Base-by-base conservation (phyloP, 2,888 invertebrate species). In the Diploptera punctata region DNA sequence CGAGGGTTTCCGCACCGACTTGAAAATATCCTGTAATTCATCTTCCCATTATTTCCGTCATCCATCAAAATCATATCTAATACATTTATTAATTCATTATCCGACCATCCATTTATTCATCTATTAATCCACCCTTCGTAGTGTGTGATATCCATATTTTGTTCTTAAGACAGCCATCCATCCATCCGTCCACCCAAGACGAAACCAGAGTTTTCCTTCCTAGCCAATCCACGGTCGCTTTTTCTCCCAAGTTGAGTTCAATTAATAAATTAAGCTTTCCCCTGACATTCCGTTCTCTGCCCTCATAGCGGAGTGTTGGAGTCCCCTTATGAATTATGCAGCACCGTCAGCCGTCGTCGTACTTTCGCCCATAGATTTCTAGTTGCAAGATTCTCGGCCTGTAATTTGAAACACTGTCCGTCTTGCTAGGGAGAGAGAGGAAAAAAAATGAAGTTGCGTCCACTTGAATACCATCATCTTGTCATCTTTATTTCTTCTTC, bases 261-360 rank as follows among this genome's bases (percentile, higher is more conserved):
- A 70, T 73, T 70, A 73, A 70, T 70, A 73, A 73, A 70, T 73
- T 70, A 73, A 70, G 57, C 67, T 73, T 71, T 67, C 70, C 67
- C 60, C 19, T 44, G 70, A 73, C 70, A 73, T 73, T 73, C 73
- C 52, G 5, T 29, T 1, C 61, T n/a, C 29, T 26, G 47, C 43
- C 49, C 52, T 60, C 33, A 13, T 5, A 21, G n/a, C 33, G 26
- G 57, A 67, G 57, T 29, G 65, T 47, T 65, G 71, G 19, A 71
- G 54, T n/a, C 54, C 24, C 67, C 67, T 70, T 70, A 70, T 70
- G 70, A 70, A 70, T 70, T 70, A 70, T 70, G 70, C 70, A 70
- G 47, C 44, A 47, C 70, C 38, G 61, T 38, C 49, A 52, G 49
- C 49, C 13, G 19, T 21, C 19, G 19, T 10, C 2, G 49, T 52